These are phyloP conservation scores for Macroramphosus scolopax DNA, from an alignment of 2,797 vertebrate genomes.

Conservation along the genomic window DNA sequence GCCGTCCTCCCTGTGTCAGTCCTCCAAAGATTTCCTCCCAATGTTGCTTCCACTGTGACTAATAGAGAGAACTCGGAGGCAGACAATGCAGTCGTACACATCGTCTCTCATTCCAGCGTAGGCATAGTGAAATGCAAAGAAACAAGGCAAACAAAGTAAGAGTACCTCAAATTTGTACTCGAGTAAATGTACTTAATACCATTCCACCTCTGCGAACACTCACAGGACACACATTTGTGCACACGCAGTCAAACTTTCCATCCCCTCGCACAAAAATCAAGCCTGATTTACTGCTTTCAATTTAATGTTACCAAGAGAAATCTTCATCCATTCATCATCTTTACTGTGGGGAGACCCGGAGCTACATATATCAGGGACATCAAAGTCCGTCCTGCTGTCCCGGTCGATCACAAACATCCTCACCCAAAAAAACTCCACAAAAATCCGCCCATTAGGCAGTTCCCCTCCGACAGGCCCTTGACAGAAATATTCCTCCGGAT, in stretches of 20 bases:
- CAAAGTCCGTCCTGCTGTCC: constrained; percentile 49
- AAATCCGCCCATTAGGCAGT: constrained; percentile 30
- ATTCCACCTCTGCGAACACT: too few species aligned
- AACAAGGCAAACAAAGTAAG: too few species aligned
- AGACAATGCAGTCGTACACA: too few species aligned
- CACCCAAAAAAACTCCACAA: too few species aligned
- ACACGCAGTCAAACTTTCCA: constrained; percentile 28
- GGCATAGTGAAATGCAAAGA: too few species aligned
- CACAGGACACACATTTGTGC: not conserved
- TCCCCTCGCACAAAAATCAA: constrained; percentile 29
- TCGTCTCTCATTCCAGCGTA: too few species aligned
- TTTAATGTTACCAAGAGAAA: constrained; percentile 51
- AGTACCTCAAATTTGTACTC: too few species aligned
- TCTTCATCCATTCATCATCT: constrained; percentile 55
- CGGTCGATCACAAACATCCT: constrained; percentile 40
- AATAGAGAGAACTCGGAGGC: too few species aligned
- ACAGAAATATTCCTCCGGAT: constrained; percentile 51
- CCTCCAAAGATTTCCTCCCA: too few species aligned
- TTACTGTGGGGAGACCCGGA: constrained; percentile 42
- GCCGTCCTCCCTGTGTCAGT: too few species aligned
- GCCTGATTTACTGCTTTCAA: constrained; percentile 52
- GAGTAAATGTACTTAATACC: too few species aligned
- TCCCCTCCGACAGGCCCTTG: constrained; percentile 37
- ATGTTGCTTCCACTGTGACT: too few species aligned
- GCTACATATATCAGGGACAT: constrained; percentile 51